Evolutionary conservation across 2,113 vertebrate species (phyloP).

Genomic region (Pteropus alecto): DNA sequence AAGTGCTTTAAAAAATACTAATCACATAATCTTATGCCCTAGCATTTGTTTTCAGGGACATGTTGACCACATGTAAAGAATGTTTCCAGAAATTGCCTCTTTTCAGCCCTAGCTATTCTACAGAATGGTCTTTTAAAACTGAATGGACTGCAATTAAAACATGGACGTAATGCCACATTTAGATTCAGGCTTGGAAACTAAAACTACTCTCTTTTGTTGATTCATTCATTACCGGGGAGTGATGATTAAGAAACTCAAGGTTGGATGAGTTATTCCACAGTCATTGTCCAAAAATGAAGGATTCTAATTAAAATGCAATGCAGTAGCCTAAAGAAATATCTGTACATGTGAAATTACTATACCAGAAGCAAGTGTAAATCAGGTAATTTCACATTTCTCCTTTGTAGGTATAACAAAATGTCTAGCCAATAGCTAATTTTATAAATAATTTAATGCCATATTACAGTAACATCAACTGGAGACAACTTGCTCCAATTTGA

Average conservation of each 20-base stretch:
- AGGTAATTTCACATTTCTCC: neutral
- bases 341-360: neutral
- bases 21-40: neutral
- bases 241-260: constrained; percentile 30
- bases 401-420: neutral
- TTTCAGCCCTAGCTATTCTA: neutral
- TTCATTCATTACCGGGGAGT: neutral
- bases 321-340: neutral
- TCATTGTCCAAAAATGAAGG: constrained; percentile 38
- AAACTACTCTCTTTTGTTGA: neutral
- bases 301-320: constrained; percentile 24
- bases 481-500: neutral
- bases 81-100: neutral
- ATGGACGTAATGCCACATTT: neutral
- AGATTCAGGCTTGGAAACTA: neutral
- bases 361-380: neutral
- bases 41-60: constrained; percentile 22
- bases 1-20: neutral
- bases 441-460: neutral
- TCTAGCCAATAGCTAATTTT: neutral
- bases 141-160: constrained; percentile 15
- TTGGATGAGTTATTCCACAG: neutral
- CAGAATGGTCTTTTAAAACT: constrained; percentile 14
- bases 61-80: neutral
- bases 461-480: neutral